Evolutionary conservation across 2,888 invertebrate genomes (phyloP).

Genomic region (Pandemis heparana): DNA sequence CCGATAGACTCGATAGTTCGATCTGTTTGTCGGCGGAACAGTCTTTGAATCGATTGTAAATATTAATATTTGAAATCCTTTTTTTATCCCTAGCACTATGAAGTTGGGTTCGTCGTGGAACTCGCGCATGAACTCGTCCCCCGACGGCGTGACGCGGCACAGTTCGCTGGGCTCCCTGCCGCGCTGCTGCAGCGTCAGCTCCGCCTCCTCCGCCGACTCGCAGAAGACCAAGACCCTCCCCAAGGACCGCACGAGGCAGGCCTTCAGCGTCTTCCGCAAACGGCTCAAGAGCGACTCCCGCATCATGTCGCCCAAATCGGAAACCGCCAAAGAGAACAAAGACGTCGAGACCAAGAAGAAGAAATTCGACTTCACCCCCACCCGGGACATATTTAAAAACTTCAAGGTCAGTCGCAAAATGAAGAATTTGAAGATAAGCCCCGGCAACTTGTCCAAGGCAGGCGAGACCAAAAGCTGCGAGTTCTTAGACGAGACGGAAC

Average conservation of each 20-base stretch:
- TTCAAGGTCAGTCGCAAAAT: conserved; percentile 77
- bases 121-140: conserved; percentile 44
- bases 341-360: conserved; percentile 79
- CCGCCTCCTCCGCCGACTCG: conserved; percentile 41
- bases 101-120: conserved; percentile 53
- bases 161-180: conserved; percentile 71
- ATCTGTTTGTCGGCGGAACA: too few species aligned
- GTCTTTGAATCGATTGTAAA: too few species aligned
- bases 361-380: conserved; percentile 80
- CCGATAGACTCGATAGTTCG: too few species aligned
- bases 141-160: conserved; percentile 60
- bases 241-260: conserved; percentile 59
- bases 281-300: conserved; percentile 82
- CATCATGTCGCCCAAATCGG: conserved; percentile 70
- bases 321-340: conserved; percentile 70
- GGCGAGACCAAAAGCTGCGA: conserved; percentile 81
- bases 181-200: conserved; percentile 51
- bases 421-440: conserved; percentile 70
- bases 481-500: conserved; percentile 72
- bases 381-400: conserved; percentile 78
- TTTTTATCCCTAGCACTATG: conserved; percentile 45
- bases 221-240: conserved; percentile 55
- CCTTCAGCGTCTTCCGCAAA: conserved; percentile 75
- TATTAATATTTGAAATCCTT: not conserved
- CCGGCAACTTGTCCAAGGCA: conserved; percentile 59